A percentile compares a stretch with the other conserved stretches of the same genome.
Conservation (phyloP, 2,888 invertebrate genomes). For the Phalera bucephala region DNA sequence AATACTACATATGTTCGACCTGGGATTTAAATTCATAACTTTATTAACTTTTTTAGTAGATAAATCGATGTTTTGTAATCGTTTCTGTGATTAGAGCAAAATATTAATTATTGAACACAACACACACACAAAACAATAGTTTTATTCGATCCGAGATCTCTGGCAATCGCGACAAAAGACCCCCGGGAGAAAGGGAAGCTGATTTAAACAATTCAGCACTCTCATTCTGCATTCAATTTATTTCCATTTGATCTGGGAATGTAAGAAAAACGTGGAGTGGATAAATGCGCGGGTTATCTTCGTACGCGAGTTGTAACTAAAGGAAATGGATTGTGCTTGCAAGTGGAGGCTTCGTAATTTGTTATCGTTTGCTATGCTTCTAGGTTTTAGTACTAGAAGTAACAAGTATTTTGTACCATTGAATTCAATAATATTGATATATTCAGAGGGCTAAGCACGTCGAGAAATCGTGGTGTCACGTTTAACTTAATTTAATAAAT, state of each 20-base stretch:
- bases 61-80: no score
- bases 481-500: no score
- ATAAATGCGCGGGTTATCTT: not conserved
- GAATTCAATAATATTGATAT: no score
- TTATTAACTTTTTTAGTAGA: no score
- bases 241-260: not conserved
- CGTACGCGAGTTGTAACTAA: not conserved
- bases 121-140: constrained; percentile 4
- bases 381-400: no score
- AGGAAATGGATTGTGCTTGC: not conserved
- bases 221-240: constrained; percentile 1
- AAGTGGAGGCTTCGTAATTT: not conserved
- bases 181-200: not conserved
- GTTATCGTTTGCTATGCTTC: not conserved
- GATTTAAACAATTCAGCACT: not conserved
- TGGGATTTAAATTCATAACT: no score
- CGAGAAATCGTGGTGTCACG: no score
- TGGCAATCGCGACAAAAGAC: not conserved
- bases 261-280: not conserved
- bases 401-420: no score
- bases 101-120: no score
- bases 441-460: no score
- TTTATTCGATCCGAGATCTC: not conserved
- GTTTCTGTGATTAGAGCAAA: no score
- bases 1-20: no score